Percentiles rank a stretch among this genome's conserved stretches.
Conservation (phyloP, 2,113 vertebrate genomes). For the Asarcornis scutulata region DNA sequence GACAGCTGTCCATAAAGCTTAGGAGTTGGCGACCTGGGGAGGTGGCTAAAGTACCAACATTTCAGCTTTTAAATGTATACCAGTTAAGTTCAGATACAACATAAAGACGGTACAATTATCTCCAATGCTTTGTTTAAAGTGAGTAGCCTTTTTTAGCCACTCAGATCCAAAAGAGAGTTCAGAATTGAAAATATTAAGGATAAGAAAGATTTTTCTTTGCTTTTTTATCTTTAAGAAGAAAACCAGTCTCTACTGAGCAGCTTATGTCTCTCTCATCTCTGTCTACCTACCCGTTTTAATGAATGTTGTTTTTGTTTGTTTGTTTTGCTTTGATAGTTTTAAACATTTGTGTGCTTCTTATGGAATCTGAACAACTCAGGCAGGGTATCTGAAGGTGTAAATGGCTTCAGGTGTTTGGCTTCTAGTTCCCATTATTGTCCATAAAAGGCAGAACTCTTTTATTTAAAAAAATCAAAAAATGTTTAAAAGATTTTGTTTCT, state of each 20-base stretch:
- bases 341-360: neutral
- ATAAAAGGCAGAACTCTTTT: neutral
- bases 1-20: neutral
- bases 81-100: neutral
- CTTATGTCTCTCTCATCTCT: fast-evolving
- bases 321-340: neutral
- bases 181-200: neutral
- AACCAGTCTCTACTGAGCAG: neutral
- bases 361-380: neutral
- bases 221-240: neutral
- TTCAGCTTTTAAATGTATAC: neutral
- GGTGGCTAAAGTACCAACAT: neutral
- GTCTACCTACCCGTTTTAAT: neutral
- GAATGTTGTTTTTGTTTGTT: no score
- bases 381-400: neutral
- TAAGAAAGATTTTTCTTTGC: neutral
- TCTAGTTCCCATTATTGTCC: neutral
- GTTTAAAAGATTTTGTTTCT: neutral
- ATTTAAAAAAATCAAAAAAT: neutral
- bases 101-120: neutral
- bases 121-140: neutral
- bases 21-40: neutral
- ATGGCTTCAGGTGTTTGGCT: neutral
- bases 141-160: neutral
- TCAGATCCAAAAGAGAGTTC: neutral